These are phyloP conservation scores for Tipula unca DNA, from an alignment of 2,888 invertebrate species.

Conservation along the genomic window DNA sequence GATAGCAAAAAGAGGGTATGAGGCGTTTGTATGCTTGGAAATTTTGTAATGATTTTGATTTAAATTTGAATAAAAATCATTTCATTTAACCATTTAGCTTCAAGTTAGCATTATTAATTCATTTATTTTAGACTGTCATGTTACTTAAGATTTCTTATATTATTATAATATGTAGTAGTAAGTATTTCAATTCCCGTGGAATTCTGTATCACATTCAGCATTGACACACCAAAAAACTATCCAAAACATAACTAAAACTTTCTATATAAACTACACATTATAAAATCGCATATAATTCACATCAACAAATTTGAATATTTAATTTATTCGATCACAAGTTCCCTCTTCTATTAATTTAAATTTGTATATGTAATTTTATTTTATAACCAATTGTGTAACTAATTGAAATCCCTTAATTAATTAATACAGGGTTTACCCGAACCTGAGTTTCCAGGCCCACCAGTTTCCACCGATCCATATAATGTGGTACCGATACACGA, in stretches of 20 bases:
- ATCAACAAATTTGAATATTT: not conserved
- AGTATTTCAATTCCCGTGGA: not conserved
- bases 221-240: not conserved
- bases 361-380: not conserved
- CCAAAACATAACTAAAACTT: not conserved
- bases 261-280: not conserved
- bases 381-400: not conserved
- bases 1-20: not conserved
- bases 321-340: not conserved
- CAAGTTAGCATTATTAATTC: constrained; percentile 2
- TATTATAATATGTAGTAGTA: not conserved
- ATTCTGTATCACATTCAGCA: not conserved
- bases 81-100: not conserved
- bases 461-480: constrained; percentile 31
- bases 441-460: constrained; percentile 14
- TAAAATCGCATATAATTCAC: not conserved
- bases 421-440: not conserved
- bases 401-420: not conserved
- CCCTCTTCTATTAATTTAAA: not conserved
- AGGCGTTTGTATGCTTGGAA: not conserved
- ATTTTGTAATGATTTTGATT: not conserved
- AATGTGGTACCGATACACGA: constrained; percentile 62
- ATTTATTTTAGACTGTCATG: not conserved
- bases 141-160: not conserved
- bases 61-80: not conserved